Base-by-base conservation (phyloP, 1,140 invertebrate species). In the Hirudo medicinalis region DNA sequence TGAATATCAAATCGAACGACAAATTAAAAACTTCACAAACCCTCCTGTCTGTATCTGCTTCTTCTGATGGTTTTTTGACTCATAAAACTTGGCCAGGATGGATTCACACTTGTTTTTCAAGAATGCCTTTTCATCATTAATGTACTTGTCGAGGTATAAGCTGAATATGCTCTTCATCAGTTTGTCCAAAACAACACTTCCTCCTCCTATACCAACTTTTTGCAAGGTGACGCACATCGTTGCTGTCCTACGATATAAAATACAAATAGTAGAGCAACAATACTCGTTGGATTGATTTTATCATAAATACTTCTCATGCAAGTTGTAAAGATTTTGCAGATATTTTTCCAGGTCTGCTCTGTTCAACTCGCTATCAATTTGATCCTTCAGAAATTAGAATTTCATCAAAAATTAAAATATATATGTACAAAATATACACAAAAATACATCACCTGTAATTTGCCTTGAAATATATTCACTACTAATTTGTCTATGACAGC, bases 401-500 rank as follows among this genome's bases (percentile, higher is more conserved):
- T 25, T n/a, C 9, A 40, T 27, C 66, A 68, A 19, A 70, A 49
- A 32, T 29, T 67, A 55, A 19, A 71, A 54, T 75, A 68, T 43
- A 54, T 67, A 40, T 15, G 43, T 36, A 74, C 70, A 60, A 72
- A 73, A 77, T n/a, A n/a, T n/a, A 73, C 20, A 54, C 19, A 25
- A n/a, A 22, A 17, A 57, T 57, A n/a, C 13, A 53, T 69, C 78
- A 86, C 87, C 81, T 88, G 89, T 54, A 98, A 83, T 81, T 94
- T 92, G 8, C 91, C 84, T 77, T 96, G 91, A 82, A 94, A 99
- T 72, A 99, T 92, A 78, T 96, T 96, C 2, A 97, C 83, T 43
- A 98, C 90, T 84, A 97, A 95, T 83, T 97, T 98, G 54, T 90
- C 89, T 92, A 98, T 97, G 0, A 99, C 93, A 86, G 94, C 90